Base-by-base conservation (phyloP, 2,797 vertebrate species). In the Trachurus trachurus region DNA sequence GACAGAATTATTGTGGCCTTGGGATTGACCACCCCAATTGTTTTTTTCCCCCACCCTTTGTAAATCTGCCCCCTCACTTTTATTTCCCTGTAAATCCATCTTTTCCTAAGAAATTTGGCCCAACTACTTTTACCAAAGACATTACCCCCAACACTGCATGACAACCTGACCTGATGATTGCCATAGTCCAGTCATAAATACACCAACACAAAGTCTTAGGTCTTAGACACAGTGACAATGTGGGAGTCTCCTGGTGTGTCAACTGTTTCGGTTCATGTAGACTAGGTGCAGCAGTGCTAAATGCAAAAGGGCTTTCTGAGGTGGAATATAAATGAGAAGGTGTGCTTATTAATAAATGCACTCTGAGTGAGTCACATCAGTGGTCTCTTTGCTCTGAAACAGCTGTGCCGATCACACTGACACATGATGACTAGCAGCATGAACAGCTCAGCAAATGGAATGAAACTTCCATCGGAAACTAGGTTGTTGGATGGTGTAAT, bases 1-100 rank as follows among this genome's bases (percentile, higher is more conserved):
- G 12, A 52, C 44, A 9, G 6, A 61, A 16, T 3, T 31, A 9
- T 26, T 60, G 16, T 37, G 16, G n/a, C 34, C 17, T 9, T 4
- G 21, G 9, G 6, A 44, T 68, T n/a, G 15, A 12, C 15, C 4
- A 39, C 11, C 6, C 52, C 15, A 44, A 19, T 31, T 31, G 10
- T 8, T 44, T 58, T 52, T 47, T 74, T 58, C 52, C 40, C 69
- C 47, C 9, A 15, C 5, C 34, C 5, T 12, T 74, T 49, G 39
- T 34, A 66, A 74, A 57, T 67, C 21, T 37, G 50, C 17, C 26
- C 8, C 31, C 12, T 37, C 26, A 49, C 45, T 64, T 59, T 59
- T 31, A 34, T 60, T 63, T 9, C 4, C 16, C 29, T 58, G 39
- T 50, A 47, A 63, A 29, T 64, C 13, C 22, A 52, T 37, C 29